These are phyloP conservation scores for Toxostoma redivivum DNA, from an alignment of 2,113 vertebrate genomes.

Conservation along the genomic window DNA sequence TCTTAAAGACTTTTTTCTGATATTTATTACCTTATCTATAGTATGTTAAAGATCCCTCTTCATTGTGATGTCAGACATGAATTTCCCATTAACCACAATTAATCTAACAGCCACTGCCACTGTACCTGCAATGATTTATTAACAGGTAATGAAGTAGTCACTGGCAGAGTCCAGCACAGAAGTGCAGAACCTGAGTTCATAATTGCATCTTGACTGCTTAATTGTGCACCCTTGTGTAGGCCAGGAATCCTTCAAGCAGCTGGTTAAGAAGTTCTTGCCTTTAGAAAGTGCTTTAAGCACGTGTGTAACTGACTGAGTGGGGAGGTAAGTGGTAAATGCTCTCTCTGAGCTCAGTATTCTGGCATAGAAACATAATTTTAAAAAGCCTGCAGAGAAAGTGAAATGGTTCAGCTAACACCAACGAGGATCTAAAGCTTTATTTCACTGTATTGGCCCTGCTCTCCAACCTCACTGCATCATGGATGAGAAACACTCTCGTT, in stretches of 20 bases:
- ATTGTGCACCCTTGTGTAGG: neutral
- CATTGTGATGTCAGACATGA: neutral
- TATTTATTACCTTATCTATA: neutral
- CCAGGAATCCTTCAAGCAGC: neutral
- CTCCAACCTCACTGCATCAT: neutral
- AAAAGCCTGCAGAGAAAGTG: neutral
- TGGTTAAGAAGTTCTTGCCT: neutral
- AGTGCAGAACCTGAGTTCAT: neutral
- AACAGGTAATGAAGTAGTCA: neutral
- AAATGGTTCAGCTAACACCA: neutral
- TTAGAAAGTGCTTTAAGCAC: neutral
- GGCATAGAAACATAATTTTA: neutral
- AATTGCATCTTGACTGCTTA: neutral
- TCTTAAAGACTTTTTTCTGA: neutral
- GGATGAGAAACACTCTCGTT: neutral
- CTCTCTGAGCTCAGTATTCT: neutral
- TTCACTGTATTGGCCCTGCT: neutral
- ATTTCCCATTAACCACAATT: neutral
- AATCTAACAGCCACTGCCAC: neutral
- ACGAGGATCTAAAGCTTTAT: neutral
- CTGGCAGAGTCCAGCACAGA: neutral
- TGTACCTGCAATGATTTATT: neutral
- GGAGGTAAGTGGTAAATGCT: neutral
- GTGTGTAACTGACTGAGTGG: neutral
- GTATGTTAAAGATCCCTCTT: neutral